Evolutionary conservation across 2,888 invertebrate species (phyloP).

Genomic region (Cloeon dipterum): DNA sequence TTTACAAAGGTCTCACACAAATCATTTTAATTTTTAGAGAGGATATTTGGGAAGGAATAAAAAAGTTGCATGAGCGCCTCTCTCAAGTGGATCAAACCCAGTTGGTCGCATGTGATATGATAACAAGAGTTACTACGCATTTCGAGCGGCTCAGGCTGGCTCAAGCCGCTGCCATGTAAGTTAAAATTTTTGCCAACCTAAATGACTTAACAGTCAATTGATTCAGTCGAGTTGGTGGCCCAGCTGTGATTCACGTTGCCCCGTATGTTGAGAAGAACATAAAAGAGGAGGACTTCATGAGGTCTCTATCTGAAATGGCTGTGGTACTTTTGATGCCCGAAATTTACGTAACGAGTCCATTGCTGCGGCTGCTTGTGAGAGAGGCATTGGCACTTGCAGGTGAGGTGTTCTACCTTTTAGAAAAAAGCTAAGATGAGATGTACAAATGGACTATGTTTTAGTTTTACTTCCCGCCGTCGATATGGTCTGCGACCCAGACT

Average conservation of each 20-base stretch:
- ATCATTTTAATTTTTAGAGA: slow-evolving; percentile 14
- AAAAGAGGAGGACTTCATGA: slow-evolving; percentile 54
- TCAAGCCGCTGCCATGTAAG: slow-evolving; percentile 48
- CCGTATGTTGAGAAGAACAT: slow-evolving; percentile 50
- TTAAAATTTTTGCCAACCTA: slow-evolving; percentile 10
- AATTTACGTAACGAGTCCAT: slow-evolving; percentile 47
- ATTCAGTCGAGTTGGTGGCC: not conserved
- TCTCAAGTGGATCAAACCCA: slow-evolving; percentile 57
- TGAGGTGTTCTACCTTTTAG: slow-evolving; percentile 24
- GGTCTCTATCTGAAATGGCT: slow-evolving; percentile 60
- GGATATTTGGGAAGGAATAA: slow-evolving; percentile 62
- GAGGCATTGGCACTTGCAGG: slow-evolving; percentile 70
- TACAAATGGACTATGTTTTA: no score
- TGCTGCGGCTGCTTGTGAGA: slow-evolving; percentile 53
- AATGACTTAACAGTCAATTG: not conserved
- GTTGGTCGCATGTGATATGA: slow-evolving; percentile 60
- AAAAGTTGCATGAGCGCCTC: slow-evolving; percentile 47
- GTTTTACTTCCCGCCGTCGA: slow-evolving; percentile 66
- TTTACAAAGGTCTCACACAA: no score
- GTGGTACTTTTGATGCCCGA: slow-evolving; percentile 61
- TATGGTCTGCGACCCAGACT: slow-evolving; percentile 70
- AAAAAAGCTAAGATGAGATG: no score
- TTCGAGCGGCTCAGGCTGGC: slow-evolving; percentile 65
- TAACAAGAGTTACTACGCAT: slow-evolving; percentile 57
- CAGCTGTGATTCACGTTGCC: not conserved